Evolutionary conservation across 2,797 vertebrate species (phyloP).

Genomic region (Alca torda): DNA sequence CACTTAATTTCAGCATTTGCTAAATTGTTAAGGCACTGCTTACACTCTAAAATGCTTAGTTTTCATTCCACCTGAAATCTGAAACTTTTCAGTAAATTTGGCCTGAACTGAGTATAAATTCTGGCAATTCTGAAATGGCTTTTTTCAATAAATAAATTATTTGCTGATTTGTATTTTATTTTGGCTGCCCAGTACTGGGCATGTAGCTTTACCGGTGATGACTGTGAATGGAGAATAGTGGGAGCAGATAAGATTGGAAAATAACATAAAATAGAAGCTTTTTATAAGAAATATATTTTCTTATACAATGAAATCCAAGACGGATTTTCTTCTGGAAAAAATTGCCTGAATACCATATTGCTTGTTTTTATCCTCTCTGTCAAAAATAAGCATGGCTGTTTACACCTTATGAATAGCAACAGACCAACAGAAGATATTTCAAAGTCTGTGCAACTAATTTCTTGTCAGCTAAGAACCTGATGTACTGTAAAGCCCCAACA

Average conservation of each 20-base stretch:
- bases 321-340: background rate
- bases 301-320: background rate
- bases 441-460: background rate
- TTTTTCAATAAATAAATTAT: background rate
- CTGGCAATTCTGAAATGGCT: background rate
- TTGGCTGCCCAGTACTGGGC: background rate
- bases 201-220: background rate
- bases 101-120: background rate
- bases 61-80: background rate
- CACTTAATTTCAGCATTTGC: background rate
- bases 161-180: background rate
- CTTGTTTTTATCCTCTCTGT: background rate
- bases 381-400: background rate
- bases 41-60: background rate
- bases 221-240: background rate
- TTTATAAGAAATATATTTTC: background rate
- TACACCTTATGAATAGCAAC: constrained; percentile 29
- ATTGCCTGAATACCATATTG: background rate
- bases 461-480: background rate
- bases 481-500: constrained; percentile 1
- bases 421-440: constrained; percentile 26
- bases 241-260: background rate
- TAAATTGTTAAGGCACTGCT: background rate
- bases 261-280: background rate
- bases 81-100: background rate